Conservation (phyloP, 2,797 vertebrate species). For the Halcyon smyrnensis region DNA sequence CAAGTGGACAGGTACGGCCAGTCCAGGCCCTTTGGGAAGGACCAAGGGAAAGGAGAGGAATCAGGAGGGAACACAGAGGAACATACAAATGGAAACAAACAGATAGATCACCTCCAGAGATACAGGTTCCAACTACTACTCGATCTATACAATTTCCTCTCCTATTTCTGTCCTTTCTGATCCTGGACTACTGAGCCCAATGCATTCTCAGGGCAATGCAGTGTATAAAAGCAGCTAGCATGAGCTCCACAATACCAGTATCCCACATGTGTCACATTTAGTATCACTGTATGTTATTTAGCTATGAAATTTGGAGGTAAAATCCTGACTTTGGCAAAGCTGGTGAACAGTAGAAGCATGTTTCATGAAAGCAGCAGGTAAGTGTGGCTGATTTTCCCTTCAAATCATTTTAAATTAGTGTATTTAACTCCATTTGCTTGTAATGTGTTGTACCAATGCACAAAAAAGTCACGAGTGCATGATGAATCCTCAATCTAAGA, state of each 20-base stretch:
- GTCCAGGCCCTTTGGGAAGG: not conserved
- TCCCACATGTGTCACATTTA: not conserved
- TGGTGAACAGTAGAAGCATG: not conserved
- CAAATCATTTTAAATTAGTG: not conserved
- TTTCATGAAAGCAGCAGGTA: not conserved
- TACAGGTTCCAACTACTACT: not conserved
- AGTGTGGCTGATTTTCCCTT: not conserved
- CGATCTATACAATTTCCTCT: not conserved
- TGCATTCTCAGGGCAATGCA: not conserved
- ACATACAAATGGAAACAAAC: not conserved
- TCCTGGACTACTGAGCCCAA: not conserved
- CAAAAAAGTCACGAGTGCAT: not conserved
- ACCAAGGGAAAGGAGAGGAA: not conserved
- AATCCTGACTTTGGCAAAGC: not conserved
- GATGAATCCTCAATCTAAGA: not conserved
- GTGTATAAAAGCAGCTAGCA: not conserved
- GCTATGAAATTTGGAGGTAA: not conserved
- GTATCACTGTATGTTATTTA: not conserved
- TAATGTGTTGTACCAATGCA: not conserved
- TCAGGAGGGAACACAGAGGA: accelerated
- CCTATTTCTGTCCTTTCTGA: not conserved
- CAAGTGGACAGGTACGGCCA: not conserved
- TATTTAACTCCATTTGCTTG: not conserved
- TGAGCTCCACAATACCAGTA: not conserved
- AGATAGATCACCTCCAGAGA: not conserved